Percentiles rank a stretch among this genome's conserved stretches.
phyloP scores from a whole-genome alignment of 2,113 vertebrate genomes.

The Symphodus melops region DNA sequence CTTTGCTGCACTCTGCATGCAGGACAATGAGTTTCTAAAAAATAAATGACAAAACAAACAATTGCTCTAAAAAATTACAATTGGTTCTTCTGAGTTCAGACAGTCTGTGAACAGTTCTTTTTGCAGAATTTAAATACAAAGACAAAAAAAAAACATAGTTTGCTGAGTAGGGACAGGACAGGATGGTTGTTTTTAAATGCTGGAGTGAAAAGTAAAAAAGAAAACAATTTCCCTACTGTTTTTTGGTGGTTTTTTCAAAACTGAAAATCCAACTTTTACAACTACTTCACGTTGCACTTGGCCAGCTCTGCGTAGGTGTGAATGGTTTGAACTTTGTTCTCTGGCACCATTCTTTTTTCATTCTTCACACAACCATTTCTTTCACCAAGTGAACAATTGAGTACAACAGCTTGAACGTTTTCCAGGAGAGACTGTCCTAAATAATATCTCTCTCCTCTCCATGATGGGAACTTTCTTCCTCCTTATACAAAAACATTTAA shows the following conservation, averaged over 20 bases:
- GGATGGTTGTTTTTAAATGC: slow-evolving; percentile 12
- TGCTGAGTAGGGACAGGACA: slow-evolving; percentile 28
- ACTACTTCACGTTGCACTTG: not conserved
- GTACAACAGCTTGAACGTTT: not conserved
- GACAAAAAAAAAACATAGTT: slow-evolving; percentile 6
- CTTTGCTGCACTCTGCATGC: slow-evolving; percentile 17
- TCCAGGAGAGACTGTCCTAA: not conserved
- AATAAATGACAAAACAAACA: not conserved
- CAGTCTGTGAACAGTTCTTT: too few relatives aligned
- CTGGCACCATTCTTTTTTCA: too few relatives aligned
- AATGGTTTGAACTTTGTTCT: not conserved
- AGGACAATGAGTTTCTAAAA: slow-evolving; percentile 30
- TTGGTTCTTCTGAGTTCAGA: not conserved
- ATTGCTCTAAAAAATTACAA: not conserved
- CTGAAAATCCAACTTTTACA: not conserved
- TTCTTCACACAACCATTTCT: not conserved
- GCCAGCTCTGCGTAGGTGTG: not conserved
- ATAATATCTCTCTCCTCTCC: not conserved
- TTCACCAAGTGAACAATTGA: not conserved
- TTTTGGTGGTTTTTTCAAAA: not conserved
- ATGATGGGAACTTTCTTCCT: not conserved
- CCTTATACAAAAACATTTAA: not conserved
- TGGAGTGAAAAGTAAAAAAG: slow-evolving; percentile 21
- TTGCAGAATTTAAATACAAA: too few relatives aligned
- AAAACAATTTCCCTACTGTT: not conserved